Percentiles rank a stretch among this genome's conserved stretches.
These are phyloP conservation scores for Bradypus variegatus DNA, from an alignment of 2,797 vertebrate genomes.

Conservation along the genomic window DNA sequence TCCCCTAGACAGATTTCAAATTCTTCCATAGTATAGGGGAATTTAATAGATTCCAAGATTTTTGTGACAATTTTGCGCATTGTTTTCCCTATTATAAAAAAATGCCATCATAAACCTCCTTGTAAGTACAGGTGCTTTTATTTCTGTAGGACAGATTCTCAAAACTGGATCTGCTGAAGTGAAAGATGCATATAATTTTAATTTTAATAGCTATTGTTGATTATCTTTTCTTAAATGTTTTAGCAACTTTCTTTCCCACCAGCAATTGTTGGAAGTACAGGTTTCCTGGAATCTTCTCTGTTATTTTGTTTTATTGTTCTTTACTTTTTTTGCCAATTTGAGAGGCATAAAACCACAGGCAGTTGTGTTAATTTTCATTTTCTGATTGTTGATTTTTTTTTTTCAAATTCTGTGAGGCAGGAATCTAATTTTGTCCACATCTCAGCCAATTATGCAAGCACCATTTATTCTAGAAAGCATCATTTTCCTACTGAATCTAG, in stretches of 20 bases:
- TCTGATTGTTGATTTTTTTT: background rate
- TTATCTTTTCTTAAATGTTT: background rate
- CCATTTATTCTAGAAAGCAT: background rate
- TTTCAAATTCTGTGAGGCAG: background rate
- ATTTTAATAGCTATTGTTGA: background rate
- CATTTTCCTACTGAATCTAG: background rate
- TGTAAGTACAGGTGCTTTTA: background rate
- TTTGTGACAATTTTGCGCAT: background rate
- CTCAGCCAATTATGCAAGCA: background rate
- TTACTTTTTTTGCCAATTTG: background rate
- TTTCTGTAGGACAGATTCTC: background rate
- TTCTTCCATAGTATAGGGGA: background rate
- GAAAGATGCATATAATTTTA: background rate
- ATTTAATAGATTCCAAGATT: background rate
- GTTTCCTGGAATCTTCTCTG: background rate
- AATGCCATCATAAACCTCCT: background rate
- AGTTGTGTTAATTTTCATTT: background rate
- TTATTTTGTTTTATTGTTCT: background rate
- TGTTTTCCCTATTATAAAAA: background rate
- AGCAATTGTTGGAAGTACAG: background rate
- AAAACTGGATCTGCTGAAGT: background rate
- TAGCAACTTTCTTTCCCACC: background rate
- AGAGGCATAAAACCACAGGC: background rate
- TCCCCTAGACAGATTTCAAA: background rate
- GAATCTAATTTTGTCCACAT: background rate